Evolutionary conservation across 2,888 invertebrate species (phyloP), one percentile per base, ranked within the genome.

Genomic region (Drosophila pseudotakahashii): DNA sequence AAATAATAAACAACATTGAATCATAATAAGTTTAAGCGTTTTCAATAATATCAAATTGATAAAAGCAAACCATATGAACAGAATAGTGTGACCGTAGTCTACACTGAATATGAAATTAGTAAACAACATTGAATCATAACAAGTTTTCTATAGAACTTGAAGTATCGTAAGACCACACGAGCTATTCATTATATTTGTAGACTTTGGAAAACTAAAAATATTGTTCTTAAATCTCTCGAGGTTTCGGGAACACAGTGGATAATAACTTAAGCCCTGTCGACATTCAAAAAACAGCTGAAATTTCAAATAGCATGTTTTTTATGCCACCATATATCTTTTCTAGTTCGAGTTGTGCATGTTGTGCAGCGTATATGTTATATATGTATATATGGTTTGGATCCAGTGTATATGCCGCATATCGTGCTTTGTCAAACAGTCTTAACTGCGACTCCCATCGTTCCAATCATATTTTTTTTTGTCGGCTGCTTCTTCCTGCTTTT

Each of bases 261-360:
- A 63, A 63, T 41, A 36, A 32, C 16, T 48, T 63, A 63, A 63
- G 41, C 41, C 64, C 16, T 0, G 41, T 36, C 62, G 36, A 26
- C 19, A 42, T 34, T 3, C 26, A n/a, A 48, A 63, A 19, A 63
- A 63, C 62, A 63, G 62, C 62, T 63, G 62, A 63, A 57, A 57
- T 57, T 41, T 57, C 9, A 13, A 41, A 14, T 16, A 54, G 6
- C 32, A 34, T 34, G 32, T 16, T 13, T 34, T 16, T 19, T 13
- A 45, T 45, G 32, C 13, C 16, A 4, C 26, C 6, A 16, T 16
- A 34, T 13, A 47, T 47, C 10, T 7, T 14, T 30, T 30, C n/a
- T 16, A 13, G n/a, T 16, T 55, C 30, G 52, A 37, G 36, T 14
- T 59, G 19, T 57, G 30, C 57, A 37, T 7, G n/a, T n/a, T n/a